These are phyloP conservation scores for Ruditapes philippinarum DNA, from an alignment of 1,140 invertebrate genomes.

Conservation along the genomic window DNA sequence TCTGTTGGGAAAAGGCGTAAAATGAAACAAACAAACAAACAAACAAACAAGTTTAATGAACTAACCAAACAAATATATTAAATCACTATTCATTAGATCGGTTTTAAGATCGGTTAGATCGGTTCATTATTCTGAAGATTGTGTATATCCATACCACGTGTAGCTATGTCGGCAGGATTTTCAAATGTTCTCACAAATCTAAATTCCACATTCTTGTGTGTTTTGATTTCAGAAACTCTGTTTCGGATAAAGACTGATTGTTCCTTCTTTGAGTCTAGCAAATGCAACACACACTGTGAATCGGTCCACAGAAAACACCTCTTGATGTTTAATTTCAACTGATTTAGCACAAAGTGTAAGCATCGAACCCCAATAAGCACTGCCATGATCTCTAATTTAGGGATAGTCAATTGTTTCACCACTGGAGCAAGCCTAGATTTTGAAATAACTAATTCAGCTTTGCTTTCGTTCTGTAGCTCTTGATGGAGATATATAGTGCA, in stretches of 20 bases:
- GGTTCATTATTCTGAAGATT: neutral
- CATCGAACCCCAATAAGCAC: conserved; percentile 20
- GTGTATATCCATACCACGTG: neutral
- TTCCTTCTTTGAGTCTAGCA: neutral
- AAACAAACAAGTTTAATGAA: no score
- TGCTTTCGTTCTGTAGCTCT: neutral
- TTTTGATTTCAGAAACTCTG: neutral
- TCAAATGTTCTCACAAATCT: neutral
- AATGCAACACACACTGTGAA: conserved; percentile 20
- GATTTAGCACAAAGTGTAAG: neutral
- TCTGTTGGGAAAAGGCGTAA: no score
- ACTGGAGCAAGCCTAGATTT: conserved; percentile 18
- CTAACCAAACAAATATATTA: no score
- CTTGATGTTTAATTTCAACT: neutral
- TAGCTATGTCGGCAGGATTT: conserved; percentile 37
- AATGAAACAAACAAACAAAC: no score
- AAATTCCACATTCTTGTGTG: neutral
- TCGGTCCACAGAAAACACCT: no score
- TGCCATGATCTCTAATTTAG: no score
- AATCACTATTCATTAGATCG: no score
- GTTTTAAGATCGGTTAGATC: no score
- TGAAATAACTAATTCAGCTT: neutral
- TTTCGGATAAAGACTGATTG: no score
- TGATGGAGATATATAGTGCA: neutral
- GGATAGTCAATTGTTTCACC: neutral